phyloP scores from a whole-genome alignment of 2,888 invertebrate genomes.

The Lasioglossum vierecki region DNA sequence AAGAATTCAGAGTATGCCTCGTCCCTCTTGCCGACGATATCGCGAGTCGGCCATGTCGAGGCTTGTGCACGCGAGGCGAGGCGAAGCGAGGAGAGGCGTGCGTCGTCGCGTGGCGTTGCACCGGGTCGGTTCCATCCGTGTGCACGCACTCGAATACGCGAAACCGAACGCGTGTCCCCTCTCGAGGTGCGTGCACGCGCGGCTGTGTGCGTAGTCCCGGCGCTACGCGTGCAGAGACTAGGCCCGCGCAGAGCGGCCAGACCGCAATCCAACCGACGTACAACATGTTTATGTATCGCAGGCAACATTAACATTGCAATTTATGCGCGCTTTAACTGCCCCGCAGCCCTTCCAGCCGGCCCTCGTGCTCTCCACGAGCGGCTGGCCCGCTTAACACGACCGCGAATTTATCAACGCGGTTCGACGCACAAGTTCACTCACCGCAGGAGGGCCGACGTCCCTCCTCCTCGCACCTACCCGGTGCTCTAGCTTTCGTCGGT shows the following conservation, averaged over 20 bases:
- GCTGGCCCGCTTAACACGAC: slow-evolving; percentile 75
- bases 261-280: slow-evolving; percentile 80
- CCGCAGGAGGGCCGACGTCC: slow-evolving; percentile 69
- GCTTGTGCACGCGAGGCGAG: slow-evolving; percentile 32
- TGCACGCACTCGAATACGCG: slow-evolving; percentile 23
- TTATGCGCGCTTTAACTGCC: slow-evolving; percentile 81
- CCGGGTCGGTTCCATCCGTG: neutral
- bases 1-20: slow-evolving; percentile 25
- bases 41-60: slow-evolving; percentile 29
- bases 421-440: slow-evolving; percentile 77
- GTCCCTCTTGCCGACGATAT: slow-evolving; percentile 38
- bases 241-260: slow-evolving; percentile 58
- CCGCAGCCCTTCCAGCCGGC: slow-evolving; percentile 51
- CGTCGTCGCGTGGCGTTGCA: slow-evolving; percentile 44
- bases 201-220: slow-evolving; percentile 40
- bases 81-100: slow-evolving; percentile 31
- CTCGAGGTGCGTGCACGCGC: neutral
- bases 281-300: slow-evolving; percentile 82
- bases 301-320: slow-evolving; percentile 82
- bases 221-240: slow-evolving; percentile 55
- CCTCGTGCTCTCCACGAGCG: slow-evolving; percentile 52
- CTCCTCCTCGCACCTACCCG: slow-evolving; percentile 4
- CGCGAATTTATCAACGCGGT: slow-evolving; percentile 78
- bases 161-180: slow-evolving; percentile 31
- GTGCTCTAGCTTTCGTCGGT: slow-evolving; percentile 51